phyloP scores from a whole-genome alignment of 1,140 invertebrate species.

The Heterodera carotae region DNA sequence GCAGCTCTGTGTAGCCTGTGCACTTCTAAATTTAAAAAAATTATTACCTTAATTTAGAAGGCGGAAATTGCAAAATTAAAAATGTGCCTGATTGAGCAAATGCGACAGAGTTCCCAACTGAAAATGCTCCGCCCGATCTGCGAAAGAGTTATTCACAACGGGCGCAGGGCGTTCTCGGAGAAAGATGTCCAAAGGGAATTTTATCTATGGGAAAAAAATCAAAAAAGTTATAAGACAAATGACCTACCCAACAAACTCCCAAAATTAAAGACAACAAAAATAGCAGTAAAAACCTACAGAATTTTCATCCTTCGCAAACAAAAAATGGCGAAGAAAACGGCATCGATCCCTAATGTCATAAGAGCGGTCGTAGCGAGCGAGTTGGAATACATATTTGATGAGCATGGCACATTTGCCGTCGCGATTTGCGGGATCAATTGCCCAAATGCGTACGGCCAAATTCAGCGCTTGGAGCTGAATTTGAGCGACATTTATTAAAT shows the following conservation, averaged over 20 bases:
- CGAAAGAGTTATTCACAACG: conserved; percentile 71
- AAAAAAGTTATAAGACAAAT: conserved; percentile 8
- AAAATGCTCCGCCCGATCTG: conserved; percentile 77
- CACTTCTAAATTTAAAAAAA: conserved; percentile 70
- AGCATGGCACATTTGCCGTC: conserved; percentile 67
- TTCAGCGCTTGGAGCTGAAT: conserved; percentile 95
- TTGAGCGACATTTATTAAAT: conserved; percentile 75
- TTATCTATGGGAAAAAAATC: neutral
- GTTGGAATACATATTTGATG: conserved; percentile 89
- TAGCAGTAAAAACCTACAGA: neutral
- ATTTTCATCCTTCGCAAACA: conserved; percentile 39
- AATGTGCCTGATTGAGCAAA: conserved; percentile 75
- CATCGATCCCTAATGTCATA: conserved; percentile 92
- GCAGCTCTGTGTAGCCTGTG: conserved; percentile 83
- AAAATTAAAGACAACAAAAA: too few relatives aligned
- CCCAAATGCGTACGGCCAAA: conserved; percentile 84
- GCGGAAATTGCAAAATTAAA: too few relatives aligned
- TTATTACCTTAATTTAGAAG: too few relatives aligned
- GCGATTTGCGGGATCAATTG: conserved; percentile 40
- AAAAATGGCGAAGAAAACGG: conserved; percentile 56
- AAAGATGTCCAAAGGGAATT: conserved; percentile 73
- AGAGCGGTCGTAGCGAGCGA: conserved; percentile 95
- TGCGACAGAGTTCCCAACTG: conserved; percentile 93
- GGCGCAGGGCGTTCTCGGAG: conserved; percentile 89
- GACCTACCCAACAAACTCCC: too few relatives aligned